Percentiles rank a stretch among this genome's conserved stretches.
Conservation (phyloP, 2,113 vertebrate genomes). For the Lonchura striata region DNA sequence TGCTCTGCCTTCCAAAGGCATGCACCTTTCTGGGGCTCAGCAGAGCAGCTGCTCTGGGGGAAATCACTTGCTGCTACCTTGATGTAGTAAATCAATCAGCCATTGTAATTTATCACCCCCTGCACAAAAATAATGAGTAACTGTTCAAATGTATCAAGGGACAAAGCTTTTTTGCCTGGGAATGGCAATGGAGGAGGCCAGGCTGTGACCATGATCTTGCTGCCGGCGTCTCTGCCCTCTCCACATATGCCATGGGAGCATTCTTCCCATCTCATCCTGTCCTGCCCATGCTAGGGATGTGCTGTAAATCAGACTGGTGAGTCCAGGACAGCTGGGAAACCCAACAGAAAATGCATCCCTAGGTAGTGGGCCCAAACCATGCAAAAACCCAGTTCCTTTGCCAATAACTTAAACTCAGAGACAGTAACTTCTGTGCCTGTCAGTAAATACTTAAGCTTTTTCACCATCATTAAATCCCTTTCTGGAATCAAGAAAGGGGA, state of each 20-base stretch:
- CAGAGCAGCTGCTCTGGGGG: slow-evolving; percentile 14
- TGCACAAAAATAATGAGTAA: background rate
- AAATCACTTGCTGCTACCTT: slow-evolving; percentile 27
- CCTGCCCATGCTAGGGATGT: accelerated
- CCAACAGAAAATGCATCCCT: background rate
- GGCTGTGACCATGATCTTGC: accelerated
- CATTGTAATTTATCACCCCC: background rate
- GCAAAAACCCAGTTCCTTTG: background rate
- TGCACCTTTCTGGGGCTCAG: background rate
- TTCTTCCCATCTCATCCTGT: background rate
- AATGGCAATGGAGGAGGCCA: background rate
- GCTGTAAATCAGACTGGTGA: background rate
- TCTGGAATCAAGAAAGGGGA: background rate
- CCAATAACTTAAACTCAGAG: background rate
- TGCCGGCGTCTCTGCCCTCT: accelerated
- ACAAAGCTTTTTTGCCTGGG: background rate
- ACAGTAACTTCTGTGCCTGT: background rate
- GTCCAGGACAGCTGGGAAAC: background rate
- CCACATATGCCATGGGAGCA: accelerated
- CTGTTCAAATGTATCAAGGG: background rate
- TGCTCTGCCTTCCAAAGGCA: slow-evolving; percentile 13
- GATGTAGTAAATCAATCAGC: background rate
- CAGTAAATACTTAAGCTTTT: background rate
- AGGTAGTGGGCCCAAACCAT: background rate
- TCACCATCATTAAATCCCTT: background rate